Conservation (phyloP, 2,113 vertebrate species). For the Pangasianodon gigas region DNA sequence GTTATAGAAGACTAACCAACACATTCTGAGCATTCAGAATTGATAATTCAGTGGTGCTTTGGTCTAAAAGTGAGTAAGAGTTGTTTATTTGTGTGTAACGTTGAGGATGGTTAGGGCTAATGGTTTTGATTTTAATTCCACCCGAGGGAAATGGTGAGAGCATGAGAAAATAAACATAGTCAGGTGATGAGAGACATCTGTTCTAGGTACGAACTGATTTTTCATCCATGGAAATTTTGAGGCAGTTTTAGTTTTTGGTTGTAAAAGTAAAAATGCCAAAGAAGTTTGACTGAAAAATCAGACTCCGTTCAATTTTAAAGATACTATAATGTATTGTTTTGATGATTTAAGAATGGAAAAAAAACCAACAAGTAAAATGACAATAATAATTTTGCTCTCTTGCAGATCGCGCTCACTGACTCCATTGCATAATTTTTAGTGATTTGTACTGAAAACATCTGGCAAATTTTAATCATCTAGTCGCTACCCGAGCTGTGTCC, state of each 20-base stretch:
- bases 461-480: background rate
- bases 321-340: background rate
- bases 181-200: constrained; percentile 23
- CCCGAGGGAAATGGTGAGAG: constrained; percentile 12
- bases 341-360: no score
- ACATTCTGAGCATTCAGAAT: background rate
- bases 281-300: background rate
- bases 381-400: background rate
- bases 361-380: background rate
- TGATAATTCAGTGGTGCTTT: background rate
- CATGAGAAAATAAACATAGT: constrained; percentile 21
- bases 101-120: constrained; percentile 15
- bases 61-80: background rate
- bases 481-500: background rate
- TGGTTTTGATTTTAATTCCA: constrained; percentile 25
- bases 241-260: background rate
- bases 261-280: background rate
- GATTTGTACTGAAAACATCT: background rate
- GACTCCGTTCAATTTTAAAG: background rate
- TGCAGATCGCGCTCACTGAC: background rate
- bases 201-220: constrained; percentile 7
- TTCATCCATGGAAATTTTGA: background rate
- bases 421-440: background rate
- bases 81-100: constrained; percentile 4
- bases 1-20: background rate